Conservation (phyloP, 1,140 invertebrate genomes). For the Panulirus ornatus region DNA sequence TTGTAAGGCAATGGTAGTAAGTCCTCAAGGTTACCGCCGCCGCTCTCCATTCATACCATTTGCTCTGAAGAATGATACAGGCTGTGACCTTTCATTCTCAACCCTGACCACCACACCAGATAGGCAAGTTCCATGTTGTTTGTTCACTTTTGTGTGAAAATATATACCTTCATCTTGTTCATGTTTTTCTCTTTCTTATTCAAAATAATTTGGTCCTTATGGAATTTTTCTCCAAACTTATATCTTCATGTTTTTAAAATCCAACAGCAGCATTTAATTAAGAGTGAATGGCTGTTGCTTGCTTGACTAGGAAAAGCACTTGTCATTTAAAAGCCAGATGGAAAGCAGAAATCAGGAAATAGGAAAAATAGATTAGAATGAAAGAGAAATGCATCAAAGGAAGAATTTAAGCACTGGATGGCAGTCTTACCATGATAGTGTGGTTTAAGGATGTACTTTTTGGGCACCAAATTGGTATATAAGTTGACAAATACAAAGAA, state of each 20-base stretch:
- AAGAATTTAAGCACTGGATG: no score
- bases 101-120: conserved; percentile 65
- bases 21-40: conserved; percentile 80
- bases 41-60: conserved; percentile 95
- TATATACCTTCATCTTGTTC: not conserved
- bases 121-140: conserved; percentile 12
- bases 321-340: no score
- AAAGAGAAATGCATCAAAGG: no score
- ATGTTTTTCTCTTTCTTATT: not conserved
- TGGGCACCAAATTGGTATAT: no score
- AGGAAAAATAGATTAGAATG: no score
- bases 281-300: no score
- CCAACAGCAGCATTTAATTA: no score
- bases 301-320: no score
- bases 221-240: not conserved
- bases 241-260: not conserved
- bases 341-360: no score
- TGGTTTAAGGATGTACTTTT: no score
- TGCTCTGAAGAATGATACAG: conserved; percentile 93
- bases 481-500: no score
- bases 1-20: conserved; percentile 29
- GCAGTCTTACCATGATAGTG: no score
- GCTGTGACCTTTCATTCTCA: conserved; percentile 87
- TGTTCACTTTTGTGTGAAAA: not conserved
- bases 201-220: not conserved